Evolutionary conservation across 2,888 invertebrate genomes (phyloP).

Genomic region (Petrophora chlorosata): DNA sequence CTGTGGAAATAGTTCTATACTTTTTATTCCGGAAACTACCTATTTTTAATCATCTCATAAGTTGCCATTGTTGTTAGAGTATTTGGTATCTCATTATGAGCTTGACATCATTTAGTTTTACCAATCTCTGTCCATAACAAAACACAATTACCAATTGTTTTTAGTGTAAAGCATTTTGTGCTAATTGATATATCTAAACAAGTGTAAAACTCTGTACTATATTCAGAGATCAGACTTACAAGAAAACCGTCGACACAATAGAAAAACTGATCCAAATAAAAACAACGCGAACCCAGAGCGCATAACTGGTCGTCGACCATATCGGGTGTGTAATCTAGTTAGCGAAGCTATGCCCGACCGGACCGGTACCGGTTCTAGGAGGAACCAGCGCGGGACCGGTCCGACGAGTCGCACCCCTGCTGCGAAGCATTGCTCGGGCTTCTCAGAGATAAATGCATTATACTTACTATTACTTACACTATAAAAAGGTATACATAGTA

Average conservation of each 20-base stretch:
- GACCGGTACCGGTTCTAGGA: slow-evolving; percentile 45
- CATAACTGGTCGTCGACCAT: slow-evolving; percentile 44
- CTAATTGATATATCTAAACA: too few species aligned
- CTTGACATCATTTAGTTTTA: too few species aligned
- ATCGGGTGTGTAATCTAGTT: slow-evolving; percentile 65
- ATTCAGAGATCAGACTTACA: slow-evolving; percentile 1
- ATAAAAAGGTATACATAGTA: not conserved
- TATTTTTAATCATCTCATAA: too few species aligned
- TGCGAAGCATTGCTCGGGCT: slow-evolving; percentile 33
- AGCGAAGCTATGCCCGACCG: slow-evolving; percentile 53
- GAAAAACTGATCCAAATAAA: slow-evolving; percentile 30
- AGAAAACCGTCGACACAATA: slow-evolving; percentile 13
- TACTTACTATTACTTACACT: not conserved
- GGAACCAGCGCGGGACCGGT: slow-evolving; percentile 36
- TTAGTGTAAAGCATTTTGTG: too few species aligned
- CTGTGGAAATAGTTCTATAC: not conserved
- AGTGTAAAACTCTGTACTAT: too few species aligned
- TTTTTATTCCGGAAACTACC: not conserved
- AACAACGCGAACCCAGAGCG: slow-evolving; percentile 31
- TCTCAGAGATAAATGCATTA: slow-evolving; percentile 17
- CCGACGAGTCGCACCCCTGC: slow-evolving; percentile 28
- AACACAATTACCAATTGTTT: too few species aligned
- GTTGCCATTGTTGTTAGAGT: too few species aligned
- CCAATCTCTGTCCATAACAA: too few species aligned
- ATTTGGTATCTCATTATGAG: too few species aligned